phyloP scores from a whole-genome alignment of 2,797 vertebrate genomes.

The Poeciliopsis gracilis region DNA sequence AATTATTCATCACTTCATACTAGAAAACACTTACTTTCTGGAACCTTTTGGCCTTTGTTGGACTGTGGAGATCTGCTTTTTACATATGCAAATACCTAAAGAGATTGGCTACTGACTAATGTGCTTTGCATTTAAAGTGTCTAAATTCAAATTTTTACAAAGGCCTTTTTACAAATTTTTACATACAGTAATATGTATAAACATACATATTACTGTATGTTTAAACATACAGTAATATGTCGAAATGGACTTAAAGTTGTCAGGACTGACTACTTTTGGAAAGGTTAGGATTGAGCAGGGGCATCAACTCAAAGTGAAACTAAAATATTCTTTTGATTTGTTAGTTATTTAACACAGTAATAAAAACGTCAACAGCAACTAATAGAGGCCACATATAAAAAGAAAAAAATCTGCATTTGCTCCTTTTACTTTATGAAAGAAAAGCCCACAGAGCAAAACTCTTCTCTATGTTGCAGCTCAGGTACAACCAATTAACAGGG shows the following conservation, averaged over 20 bases:
- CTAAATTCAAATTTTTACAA: neutral
- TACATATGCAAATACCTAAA: neutral
- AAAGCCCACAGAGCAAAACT: neutral
- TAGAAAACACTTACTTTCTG: neutral
- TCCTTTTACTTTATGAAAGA: neutral
- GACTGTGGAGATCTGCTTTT: neutral
- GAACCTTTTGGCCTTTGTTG: constrained; percentile 3
- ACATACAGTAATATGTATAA: neutral
- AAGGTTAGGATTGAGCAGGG: neutral
- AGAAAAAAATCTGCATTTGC: neutral
- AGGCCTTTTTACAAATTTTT: neutral
- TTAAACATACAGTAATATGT: neutral
- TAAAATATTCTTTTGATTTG: neutral
- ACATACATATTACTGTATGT: too few species aligned
- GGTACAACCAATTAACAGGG: neutral
- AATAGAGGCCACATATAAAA: too few species aligned
- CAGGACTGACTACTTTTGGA: neutral
- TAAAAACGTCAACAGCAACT: neutral
- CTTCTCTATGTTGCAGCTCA: neutral
- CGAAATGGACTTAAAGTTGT: neutral
- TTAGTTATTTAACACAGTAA: neutral
- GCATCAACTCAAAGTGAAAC: neutral
- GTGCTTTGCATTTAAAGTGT: neutral
- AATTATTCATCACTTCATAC: neutral
- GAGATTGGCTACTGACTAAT: neutral